Evolutionary conservation across 2,113 vertebrate species (phyloP).

Genomic region (Platysternon megacephalum): DNA sequence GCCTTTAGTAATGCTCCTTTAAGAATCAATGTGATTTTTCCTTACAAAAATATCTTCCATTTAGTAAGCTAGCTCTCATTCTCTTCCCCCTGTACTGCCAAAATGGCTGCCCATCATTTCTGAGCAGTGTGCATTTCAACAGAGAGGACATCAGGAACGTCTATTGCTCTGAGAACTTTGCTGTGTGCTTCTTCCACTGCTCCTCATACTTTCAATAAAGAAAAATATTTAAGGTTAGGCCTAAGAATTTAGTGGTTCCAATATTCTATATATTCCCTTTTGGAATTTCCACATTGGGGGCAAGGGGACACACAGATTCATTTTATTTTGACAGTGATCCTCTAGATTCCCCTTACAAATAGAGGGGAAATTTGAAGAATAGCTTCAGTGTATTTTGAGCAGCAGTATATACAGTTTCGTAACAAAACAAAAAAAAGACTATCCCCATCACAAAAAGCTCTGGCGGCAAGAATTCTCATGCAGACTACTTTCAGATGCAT

Average conservation of each 20-base stretch:
- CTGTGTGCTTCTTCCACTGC: fast-evolving
- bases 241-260: fast-evolving
- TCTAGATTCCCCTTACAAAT: fast-evolving
- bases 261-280: neutral
- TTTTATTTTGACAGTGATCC: neutral
- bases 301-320: no score
- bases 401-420: fast-evolving
- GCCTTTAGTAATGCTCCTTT: fast-evolving
- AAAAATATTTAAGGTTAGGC: neutral
- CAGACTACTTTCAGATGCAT: neutral
- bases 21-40: neutral
- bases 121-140: fast-evolving
- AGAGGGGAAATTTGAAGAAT: fast-evolving
- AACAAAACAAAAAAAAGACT: neutral
- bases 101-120: neutral
- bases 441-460: neutral
- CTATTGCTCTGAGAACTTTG: neutral
- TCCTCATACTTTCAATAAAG: fast-evolving
- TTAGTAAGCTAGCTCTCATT: neutral
- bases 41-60: neutral
- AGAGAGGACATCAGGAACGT: neutral
- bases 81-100: neutral
- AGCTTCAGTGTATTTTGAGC: fast-evolving
- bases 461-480: fast-evolving
- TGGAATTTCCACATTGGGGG: neutral